Percentiles rank a stretch among this genome's conserved stretches.
Evolutionary conservation across 1,140 invertebrate species (phyloP).

Genomic region (Philopotamus ludificatus): DNA sequence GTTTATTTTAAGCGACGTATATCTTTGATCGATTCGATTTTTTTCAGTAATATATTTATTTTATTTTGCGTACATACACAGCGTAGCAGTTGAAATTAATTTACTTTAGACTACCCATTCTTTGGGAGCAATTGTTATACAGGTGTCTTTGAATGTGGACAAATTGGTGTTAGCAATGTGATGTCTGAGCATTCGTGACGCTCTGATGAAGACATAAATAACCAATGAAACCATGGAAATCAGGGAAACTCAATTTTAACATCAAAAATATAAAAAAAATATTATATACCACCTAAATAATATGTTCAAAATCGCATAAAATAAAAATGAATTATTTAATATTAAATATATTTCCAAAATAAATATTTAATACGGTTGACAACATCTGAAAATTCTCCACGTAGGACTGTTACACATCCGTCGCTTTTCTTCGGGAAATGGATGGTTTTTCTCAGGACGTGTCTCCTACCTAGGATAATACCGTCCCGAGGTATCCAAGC

Average conservation of each 20-base stretch:
- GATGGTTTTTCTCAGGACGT: background rate
- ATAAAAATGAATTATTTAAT: no score
- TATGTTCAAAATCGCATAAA: no score
- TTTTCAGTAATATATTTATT: no score
- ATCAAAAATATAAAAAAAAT: no score
- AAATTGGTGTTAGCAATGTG: constrained; percentile 18
- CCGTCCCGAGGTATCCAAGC: background rate
- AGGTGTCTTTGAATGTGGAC: constrained; percentile 21
- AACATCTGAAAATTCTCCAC: background rate
- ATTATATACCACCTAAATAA: no score
- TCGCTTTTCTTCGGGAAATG: background rate
- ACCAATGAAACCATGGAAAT: constrained; percentile 11
- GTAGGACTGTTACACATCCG: background rate
- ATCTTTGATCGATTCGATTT: no score
- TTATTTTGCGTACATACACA: no score
- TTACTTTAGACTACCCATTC: background rate
- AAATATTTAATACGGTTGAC: background rate
- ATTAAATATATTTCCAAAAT: background rate
- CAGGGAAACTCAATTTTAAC: constrained; percentile 12
- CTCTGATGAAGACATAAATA: constrained; percentile 29
- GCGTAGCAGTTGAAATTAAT: no score
- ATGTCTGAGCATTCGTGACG: constrained; percentile 23
- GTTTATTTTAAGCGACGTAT: no score
- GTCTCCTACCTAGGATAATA: background rate
- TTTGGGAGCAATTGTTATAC: background rate